These are phyloP conservation scores for Eleutherodactylus coqui DNA, from an alignment of 2,797 vertebrate genomes.

Conservation along the genomic window DNA sequence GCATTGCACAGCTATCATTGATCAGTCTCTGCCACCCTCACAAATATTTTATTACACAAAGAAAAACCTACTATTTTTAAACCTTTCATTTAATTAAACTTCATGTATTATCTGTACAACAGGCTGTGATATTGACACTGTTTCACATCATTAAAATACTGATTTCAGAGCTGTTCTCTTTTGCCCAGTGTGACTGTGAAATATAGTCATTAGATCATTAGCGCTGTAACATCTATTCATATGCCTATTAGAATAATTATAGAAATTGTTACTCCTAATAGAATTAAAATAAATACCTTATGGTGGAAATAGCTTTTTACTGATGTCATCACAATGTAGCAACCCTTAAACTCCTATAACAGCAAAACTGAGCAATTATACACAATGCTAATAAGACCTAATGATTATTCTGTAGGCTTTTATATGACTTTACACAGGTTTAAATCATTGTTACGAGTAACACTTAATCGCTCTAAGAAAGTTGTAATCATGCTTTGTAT, in stretches of 20 bases:
- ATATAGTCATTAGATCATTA: background rate
- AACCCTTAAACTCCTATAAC: background rate
- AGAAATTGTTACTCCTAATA: background rate
- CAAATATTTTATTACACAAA: too few species aligned
- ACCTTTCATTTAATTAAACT: too few species aligned
- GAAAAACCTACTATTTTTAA: too few species aligned
- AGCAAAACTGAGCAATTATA: slow-evolving; percentile 35
- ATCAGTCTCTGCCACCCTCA: too few species aligned
- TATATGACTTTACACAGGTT: slow-evolving; percentile 17
- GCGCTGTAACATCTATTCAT: background rate
- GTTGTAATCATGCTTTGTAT: slow-evolving; percentile 66
- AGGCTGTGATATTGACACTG: background rate
- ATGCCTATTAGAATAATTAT: background rate
- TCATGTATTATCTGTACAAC: too few species aligned
- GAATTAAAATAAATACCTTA: slow-evolving; percentile 20
- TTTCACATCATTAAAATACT: background rate
- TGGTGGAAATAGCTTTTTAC: slow-evolving; percentile 23
- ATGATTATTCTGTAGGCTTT: slow-evolving; percentile 22
- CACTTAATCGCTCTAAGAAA: slow-evolving; percentile 61
- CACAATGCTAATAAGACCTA: slow-evolving; percentile 1
- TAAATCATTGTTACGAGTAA: slow-evolving; percentile 33
- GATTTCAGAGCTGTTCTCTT: background rate
- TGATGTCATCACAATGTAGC: slow-evolving; percentile 13
- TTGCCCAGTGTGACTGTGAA: background rate
- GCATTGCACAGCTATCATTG: too few species aligned